A percentile compares a stretch with the other conserved stretches of the same genome.
Conservation (phyloP, 2,113 vertebrate genomes). For the Bufo gargarizans region DNA sequence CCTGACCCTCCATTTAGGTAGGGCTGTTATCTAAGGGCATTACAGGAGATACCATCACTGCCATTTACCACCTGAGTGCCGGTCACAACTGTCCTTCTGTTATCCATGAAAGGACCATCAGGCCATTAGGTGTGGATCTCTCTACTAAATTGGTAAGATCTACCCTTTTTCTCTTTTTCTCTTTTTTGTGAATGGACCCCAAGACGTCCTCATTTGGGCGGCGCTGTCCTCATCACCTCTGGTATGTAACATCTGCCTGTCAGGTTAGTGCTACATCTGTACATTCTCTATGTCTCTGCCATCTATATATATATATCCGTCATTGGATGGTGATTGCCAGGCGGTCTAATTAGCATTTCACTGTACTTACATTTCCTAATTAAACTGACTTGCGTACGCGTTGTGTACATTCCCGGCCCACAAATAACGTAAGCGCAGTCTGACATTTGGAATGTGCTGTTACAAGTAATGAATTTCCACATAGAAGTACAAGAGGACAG, state of each 20-base stretch:
- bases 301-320: constrained; percentile 44
- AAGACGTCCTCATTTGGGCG: too few species aligned
- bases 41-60: too few species aligned
- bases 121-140: too few species aligned
- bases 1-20: too few species aligned
- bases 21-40: too few species aligned
- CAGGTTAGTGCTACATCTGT: neutral
- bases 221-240: too few species aligned
- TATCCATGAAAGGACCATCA: too few species aligned
- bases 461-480: constrained; percentile 51
- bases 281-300: constrained; percentile 2
- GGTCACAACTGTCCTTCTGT: too few species aligned
- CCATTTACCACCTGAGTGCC: too few species aligned
- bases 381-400: constrained; percentile 23
- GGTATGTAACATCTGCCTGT: neutral
- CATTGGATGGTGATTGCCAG: constrained; percentile 38
- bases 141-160: too few species aligned
- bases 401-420: constrained; percentile 40
- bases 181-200: too few species aligned
- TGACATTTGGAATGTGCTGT: constrained; percentile 49
- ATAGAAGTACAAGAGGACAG: constrained; percentile 47
- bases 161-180: too few species aligned
- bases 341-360: constrained; percentile 46
- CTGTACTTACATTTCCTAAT: constrained; percentile 54
- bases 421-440: constrained; percentile 53